Base-by-base conservation (phyloP, 2,888 invertebrate species). In the Meiosimyza decipiens region DNA sequence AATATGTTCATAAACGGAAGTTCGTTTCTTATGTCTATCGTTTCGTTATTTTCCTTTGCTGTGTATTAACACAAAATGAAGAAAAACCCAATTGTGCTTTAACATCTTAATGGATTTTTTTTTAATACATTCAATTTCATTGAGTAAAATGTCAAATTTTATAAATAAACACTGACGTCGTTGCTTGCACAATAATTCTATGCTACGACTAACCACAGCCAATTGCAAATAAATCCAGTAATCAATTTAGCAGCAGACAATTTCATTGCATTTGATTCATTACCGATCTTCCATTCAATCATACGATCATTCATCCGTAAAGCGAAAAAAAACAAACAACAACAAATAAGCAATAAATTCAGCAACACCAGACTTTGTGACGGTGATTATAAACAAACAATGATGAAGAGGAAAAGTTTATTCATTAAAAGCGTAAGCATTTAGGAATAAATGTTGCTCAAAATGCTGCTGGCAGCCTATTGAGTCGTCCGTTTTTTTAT, bases 221-320 rank as follows among this genome's bases (percentile, higher is more conserved):
- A 55, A 55, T 55, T 55, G 55, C 55, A 55, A 18, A 18, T 55
- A 55, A 55, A 7, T 55, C 55, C n/a, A n/a, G 55, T n/a, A 55
- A 22, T 55, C 55, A 16, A 55, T 22, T 55, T 22, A 18, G 18
- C 18, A 54, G 18, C n/a, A 16, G n/a, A 54, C 54, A 54, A 16
- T 18, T 9, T 55, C 22, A 22, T 18, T 15, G 55, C 22, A 11
- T 16, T 55, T 55, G 55, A 18, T 55, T 12, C 22, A 55, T 55
- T 55, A n/a, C 16, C 6, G 22, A 18, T 16, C 22, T 3, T 40
- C 40, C 40, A 40, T 40, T 40, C 40, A 40, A 40, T 40, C 40
- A 3, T 7, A 7, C 2, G 6, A 40, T 4, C 40, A 40, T 18
- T 55, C 55, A 55, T 55, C 55, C 55, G 55, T 22, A 1, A 55